phyloP scores from a whole-genome alignment of 1,140 invertebrate species.

The Hylyphantes graminicola region DNA sequence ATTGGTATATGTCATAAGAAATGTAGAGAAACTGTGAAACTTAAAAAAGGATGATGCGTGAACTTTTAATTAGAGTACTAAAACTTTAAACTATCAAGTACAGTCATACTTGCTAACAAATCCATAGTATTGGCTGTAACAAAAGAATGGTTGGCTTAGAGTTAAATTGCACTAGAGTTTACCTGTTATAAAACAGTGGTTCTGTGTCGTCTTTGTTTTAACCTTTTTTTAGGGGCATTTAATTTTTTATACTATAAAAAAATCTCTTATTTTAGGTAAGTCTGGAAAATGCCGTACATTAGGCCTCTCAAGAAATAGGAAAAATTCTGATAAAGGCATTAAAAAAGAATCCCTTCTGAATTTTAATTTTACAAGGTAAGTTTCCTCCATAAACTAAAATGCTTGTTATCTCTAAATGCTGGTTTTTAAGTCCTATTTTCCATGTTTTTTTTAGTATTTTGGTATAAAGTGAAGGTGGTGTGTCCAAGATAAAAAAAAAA shows the following conservation, averaged over 20 bases:
- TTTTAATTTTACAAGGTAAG: conserved; percentile 49
- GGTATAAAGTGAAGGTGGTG: too few species aligned
- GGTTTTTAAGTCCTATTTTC: too few species aligned
- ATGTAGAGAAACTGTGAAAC: not conserved
- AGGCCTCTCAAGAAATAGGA: conserved; percentile 42
- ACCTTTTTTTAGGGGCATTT: not conserved
- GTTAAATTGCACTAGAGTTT: too few species aligned
- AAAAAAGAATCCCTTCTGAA: conserved; percentile 38
- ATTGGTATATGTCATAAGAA: not conserved
- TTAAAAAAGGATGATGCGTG: not conserved
- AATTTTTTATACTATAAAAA: not conserved
- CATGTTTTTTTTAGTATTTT: too few species aligned
- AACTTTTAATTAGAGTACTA: not conserved
- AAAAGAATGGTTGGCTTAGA: too few species aligned
- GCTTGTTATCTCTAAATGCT: too few species aligned
- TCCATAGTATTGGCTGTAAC: too few species aligned
- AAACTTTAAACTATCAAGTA: not conserved
- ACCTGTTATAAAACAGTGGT: too few species aligned
- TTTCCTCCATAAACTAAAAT: not conserved
- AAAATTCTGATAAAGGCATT: conserved; percentile 2
- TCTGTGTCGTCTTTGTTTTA: not conserved
- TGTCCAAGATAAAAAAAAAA: too few species aligned
- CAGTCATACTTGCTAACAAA: too few species aligned
- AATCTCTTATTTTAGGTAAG: conserved; percentile 11
- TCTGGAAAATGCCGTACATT: conserved; percentile 17